Percentiles rank a stretch among this genome's conserved stretches.
phyloP scores from a whole-genome alignment of 2,888 invertebrate genomes.

The Pseudococcus longispinus region DNA sequence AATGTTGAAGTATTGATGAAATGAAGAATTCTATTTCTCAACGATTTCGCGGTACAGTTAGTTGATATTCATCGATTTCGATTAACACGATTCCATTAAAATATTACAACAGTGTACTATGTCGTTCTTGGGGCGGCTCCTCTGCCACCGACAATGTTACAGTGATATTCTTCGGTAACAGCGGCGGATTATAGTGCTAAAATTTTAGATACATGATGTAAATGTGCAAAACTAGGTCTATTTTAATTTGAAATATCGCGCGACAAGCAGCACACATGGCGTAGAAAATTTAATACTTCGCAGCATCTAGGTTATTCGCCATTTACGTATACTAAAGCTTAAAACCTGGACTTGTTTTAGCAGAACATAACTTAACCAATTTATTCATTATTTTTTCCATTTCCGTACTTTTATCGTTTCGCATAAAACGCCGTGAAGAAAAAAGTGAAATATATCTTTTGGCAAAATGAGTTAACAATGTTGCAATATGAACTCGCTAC shows the following conservation, averaged over 20 bases:
- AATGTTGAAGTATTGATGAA: neutral
- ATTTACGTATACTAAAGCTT: neutral
- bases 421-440: slow-evolving; percentile 18
- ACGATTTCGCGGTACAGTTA: neutral
- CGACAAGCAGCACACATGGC: slow-evolving; percentile 9
- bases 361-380: slow-evolving; percentile 22
- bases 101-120: neutral
- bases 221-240: neutral
- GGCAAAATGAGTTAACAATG: slow-evolving; percentile 35
- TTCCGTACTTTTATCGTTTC: slow-evolving; percentile 18
- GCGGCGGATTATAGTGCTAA: neutral
- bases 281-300: slow-evolving; percentile 17
- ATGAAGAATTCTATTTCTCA: neutral
- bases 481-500: slow-evolving; percentile 23
- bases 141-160: neutral
- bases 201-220: neutral
- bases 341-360: slow-evolving; percentile 17
- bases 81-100: neutral
- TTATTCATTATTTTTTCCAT: slow-evolving; percentile 26
- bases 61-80: neutral
- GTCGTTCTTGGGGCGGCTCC: too few species aligned
- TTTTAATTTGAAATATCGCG: neutral
- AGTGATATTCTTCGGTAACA: neutral
- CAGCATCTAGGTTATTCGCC: slow-evolving; percentile 13
- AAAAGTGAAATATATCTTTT: slow-evolving; percentile 32